Conservation (phyloP, 2,797 vertebrate species). For the Sylvia borin region DNA sequence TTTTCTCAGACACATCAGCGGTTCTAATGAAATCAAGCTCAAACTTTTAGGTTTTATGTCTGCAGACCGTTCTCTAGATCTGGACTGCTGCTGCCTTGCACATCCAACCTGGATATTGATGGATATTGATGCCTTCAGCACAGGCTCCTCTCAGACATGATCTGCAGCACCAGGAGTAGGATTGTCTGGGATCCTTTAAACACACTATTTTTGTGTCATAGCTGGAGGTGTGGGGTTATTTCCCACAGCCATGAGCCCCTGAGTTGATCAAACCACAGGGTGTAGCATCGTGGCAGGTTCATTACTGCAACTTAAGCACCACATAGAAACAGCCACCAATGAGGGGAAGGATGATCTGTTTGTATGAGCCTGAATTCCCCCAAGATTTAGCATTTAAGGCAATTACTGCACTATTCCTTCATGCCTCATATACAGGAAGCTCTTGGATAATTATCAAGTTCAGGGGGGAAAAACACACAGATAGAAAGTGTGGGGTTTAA, state of each 20-base stretch:
- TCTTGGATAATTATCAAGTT: background rate
- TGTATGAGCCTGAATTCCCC: background rate
- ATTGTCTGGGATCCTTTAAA: background rate
- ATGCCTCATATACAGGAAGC: background rate
- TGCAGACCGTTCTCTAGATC: background rate
- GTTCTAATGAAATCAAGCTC: background rate
- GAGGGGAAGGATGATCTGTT: background rate
- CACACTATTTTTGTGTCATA: background rate
- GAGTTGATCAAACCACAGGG: background rate
- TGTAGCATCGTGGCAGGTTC: background rate
- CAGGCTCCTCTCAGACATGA: background rate
- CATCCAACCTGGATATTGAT: fast-evolving
- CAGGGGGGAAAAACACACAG: background rate
- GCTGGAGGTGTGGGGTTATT: background rate
- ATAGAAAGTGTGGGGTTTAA: background rate
- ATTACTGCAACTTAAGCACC: background rate
- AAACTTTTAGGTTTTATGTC: background rate
- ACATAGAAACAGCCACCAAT: background rate
- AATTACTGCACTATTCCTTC: constrained; percentile 11
- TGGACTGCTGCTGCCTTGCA: background rate
- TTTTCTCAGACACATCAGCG: background rate
- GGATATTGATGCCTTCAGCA: background rate
- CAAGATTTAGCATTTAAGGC: background rate
- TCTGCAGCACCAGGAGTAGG: background rate
- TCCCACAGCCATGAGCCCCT: background rate